Percentiles rank a stretch among this genome's conserved stretches.
Evolutionary conservation across 1,140 invertebrate genomes (phyloP).

Genomic region (Pteromalus puparum): DNA sequence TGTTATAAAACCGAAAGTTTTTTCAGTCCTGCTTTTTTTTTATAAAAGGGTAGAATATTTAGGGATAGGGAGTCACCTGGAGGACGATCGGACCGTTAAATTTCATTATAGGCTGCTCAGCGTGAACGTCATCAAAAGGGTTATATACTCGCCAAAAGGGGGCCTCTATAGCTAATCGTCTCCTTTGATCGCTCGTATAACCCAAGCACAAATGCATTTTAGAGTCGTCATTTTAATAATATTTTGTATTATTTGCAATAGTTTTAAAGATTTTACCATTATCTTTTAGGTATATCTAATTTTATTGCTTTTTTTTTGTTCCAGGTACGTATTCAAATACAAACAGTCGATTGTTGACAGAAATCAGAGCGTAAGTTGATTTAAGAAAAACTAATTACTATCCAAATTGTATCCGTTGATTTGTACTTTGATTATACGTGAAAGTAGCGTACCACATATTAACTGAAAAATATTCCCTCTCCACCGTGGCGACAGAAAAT

Average conservation of each 20-base stretch:
- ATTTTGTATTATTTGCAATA: too few relatives aligned
- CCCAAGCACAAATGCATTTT: background rate
- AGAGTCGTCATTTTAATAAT: background rate
- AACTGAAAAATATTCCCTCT: too few relatives aligned
- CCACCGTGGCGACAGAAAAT: too few relatives aligned
- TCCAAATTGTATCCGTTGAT: too few relatives aligned
- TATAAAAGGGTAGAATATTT: slow-evolving; percentile 6
- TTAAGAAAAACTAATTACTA: too few relatives aligned
- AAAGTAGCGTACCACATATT: too few relatives aligned
- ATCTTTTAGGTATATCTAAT: background rate
- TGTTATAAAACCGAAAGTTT: slow-evolving; percentile 21
- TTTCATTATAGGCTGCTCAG: background rate
- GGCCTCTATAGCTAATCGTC: background rate
- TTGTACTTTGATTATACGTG: too few relatives aligned
- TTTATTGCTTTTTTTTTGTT: slow-evolving; percentile 7
- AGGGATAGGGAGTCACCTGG: slow-evolving; percentile 26
- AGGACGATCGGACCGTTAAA: slow-evolving; percentile 18
- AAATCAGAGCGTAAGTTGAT: background rate
- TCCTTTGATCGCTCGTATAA: slow-evolving; percentile 12
- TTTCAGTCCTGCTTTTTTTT: background rate
- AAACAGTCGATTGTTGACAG: background rate
- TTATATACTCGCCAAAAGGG: background rate
- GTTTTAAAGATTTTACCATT: background rate
- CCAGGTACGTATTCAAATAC: slow-evolving; percentile 21
- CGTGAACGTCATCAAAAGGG: slow-evolving; percentile 7